phyloP scores from a whole-genome alignment of 2,888 invertebrate genomes.

The Papilio gigon region DNA sequence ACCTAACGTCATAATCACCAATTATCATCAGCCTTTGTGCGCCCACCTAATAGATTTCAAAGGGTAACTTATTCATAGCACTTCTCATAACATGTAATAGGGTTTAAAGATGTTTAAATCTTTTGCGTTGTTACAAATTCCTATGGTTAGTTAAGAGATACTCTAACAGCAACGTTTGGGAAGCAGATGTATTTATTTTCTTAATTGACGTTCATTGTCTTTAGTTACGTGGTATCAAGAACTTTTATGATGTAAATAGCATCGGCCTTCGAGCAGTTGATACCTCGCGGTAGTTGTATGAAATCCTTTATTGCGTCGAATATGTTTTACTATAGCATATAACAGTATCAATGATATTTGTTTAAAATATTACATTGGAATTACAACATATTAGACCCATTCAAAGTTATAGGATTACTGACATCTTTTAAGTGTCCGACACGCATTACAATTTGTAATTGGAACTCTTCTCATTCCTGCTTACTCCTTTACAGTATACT shows the following conservation, averaged over 20 bases:
- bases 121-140: neutral
- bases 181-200: neutral
- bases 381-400: too few relatives aligned
- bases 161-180: neutral
- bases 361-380: neutral
- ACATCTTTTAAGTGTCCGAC: neutral
- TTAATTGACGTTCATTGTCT: slow-evolving; percentile 23
- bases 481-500: neutral
- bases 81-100: too few relatives aligned
- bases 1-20: too few relatives aligned
- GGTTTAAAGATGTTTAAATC: neutral
- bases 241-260: slow-evolving; percentile 19
- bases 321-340: neutral
- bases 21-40: too few relatives aligned
- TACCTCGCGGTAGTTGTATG: slow-evolving; percentile 2
- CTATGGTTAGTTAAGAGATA: neutral
- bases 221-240: slow-evolving; percentile 17
- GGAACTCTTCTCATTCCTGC: neutral
- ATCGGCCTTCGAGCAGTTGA: slow-evolving; percentile 25
- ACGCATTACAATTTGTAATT: neutral
- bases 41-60: too few relatives aligned
- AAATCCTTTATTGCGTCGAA: slow-evolving; percentile 27
- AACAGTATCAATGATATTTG: neutral
- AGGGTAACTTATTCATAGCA: too few relatives aligned
- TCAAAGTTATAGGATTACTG: neutral